These are phyloP conservation scores for Gallinago undulata DNA, from an alignment of 2,113 vertebrate species.

Conservation along the genomic window DNA sequence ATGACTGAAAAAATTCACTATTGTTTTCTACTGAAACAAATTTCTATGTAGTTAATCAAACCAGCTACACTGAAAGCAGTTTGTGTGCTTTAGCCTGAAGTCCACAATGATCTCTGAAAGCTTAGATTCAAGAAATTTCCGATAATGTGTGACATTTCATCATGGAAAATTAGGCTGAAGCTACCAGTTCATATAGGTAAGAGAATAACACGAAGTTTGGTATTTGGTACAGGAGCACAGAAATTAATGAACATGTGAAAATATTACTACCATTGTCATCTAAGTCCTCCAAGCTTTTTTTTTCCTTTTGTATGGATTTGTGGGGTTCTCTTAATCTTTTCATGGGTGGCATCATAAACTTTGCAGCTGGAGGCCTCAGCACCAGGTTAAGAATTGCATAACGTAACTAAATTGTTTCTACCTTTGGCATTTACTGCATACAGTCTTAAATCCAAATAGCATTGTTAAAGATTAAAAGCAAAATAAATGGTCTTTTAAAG, in stretches of 20 bases:
- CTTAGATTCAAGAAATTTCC: background rate
- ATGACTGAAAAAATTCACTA: background rate
- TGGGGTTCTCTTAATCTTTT: background rate
- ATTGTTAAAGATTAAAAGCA: constrained; percentile 40
- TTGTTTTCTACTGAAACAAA: background rate
- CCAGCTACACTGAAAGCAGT: background rate
- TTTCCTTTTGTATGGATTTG: background rate
- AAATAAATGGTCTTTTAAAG: constrained; percentile 55
- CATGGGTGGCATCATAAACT: background rate
- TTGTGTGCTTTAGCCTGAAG: background rate
- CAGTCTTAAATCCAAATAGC: constrained; percentile 1
- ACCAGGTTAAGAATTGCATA: background rate
- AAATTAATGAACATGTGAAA: background rate
- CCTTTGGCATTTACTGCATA: background rate
- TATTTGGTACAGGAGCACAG: background rate
- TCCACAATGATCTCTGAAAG: background rate
- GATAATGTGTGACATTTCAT: background rate
- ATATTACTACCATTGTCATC: background rate
- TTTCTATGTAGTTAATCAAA: background rate
- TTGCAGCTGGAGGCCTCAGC: background rate
- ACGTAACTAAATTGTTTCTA: background rate
- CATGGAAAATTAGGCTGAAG: background rate
- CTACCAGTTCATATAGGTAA: background rate
- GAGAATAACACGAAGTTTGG: background rate
- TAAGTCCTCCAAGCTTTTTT: background rate